Conservation (phyloP, 2,888 invertebrate genomes). For the Agrochola lota region DNA sequence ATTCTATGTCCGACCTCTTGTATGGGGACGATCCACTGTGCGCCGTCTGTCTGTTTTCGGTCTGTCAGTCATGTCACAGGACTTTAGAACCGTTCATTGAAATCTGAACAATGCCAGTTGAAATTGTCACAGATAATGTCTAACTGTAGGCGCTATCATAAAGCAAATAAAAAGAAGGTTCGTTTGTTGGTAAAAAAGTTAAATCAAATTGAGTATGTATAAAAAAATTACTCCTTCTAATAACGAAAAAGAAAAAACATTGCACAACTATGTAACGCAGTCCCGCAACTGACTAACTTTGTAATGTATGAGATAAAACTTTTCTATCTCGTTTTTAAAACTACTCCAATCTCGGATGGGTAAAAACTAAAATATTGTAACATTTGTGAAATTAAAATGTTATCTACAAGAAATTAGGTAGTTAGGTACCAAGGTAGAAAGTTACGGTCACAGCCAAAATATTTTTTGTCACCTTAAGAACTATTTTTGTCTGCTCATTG, state of each 20-base stretch:
- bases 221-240: not conserved
- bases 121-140: not conserved
- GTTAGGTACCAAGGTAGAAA: not conserved
- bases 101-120: not conserved
- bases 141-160: not conserved
- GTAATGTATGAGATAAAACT: not conserved
- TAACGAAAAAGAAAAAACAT: not conserved
- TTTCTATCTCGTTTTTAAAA: not conserved
- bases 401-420: not conserved
- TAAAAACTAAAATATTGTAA: not conserved
- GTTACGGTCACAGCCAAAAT: not conserved
- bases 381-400: not conserved
- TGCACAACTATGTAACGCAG: not conserved
- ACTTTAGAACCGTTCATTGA: not conserved
- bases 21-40: too few relatives aligned
- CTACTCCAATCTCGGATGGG: not conserved
- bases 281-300: not conserved
- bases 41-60: too few relatives aligned
- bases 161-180: not conserved
- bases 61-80: too few relatives aligned
- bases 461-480: not conserved
- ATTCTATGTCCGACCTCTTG: too few relatives aligned
- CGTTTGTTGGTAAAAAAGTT: not conserved
- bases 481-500: not conserved
- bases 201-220: not conserved